Evolutionary conservation across 2,888 invertebrate species (phyloP), one percentile per base, ranked within the genome.

Genomic region (Idaea aversata): DNA sequence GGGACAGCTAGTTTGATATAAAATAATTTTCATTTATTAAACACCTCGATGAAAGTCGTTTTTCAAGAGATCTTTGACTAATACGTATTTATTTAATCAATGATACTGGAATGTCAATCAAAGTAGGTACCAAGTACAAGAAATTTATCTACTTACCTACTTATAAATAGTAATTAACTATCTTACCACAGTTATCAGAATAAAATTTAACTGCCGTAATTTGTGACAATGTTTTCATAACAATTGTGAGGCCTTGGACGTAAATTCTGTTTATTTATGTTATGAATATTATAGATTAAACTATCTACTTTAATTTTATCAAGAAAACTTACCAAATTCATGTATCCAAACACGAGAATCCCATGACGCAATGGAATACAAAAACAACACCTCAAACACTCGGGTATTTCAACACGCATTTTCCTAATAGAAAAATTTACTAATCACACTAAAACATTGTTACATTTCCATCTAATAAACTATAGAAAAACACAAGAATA

Each of bases 321-420:
- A 5, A 10, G 10, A 36, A 59, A 16, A 75, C 77, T 74, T 60
- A 81, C 80, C 75, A 78, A 62, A 72, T 81, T 80, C 10, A 77
- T 63, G 68, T 76, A 79, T 59, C 82, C 85, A 67, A 84, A 83
- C 16, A 78, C 68, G 13, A 87, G 70, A 47, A 88, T 80, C 5
- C 88, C 87, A 63, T 77, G 73, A 10, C 87, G 75, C 15, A 86
- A 64, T 3, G 88, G 87, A 0, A 87, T 5, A 62, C 84, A 87
- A 34, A 74, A 75, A 59, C 82, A 86, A 62, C 87, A 87, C 63
- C 84, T 75, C 34, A 66, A 76, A 57, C 77, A 85, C 61, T 79
- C 81, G 0, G 87, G 86, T 62, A 85, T 74, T 73, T 87, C 84
- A 16, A 82, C 63, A 66, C 71, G 74, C 84, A 84, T 84, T 65